Conservation (phyloP, 1,140 invertebrate species). For the Bombus soroeensis region DNA sequence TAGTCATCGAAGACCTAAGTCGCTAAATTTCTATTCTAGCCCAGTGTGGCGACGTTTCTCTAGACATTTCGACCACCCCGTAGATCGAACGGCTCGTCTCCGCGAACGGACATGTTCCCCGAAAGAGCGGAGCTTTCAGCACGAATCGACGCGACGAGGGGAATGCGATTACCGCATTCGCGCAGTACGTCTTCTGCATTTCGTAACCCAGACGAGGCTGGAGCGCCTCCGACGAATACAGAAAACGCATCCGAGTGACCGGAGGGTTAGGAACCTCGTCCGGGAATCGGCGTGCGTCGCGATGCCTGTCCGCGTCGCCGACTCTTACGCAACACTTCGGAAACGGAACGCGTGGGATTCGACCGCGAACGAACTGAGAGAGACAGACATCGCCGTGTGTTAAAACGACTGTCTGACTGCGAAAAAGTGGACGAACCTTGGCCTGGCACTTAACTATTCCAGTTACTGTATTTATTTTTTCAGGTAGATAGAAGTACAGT, state of each 20-base stretch:
- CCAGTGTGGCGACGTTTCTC: too few species aligned
- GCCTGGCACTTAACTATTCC: too few species aligned
- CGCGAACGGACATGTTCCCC: conserved; percentile 35
- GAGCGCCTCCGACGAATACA: conserved; percentile 65
- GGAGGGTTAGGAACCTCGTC: conserved; percentile 58
- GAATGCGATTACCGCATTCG: conserved; percentile 68
- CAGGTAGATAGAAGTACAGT: too few species aligned
- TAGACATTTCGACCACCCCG: conserved; percentile 6
- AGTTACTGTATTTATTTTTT: too few species aligned
- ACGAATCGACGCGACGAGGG: conserved; percentile 54
- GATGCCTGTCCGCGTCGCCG: conserved; percentile 7
- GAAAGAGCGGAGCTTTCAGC: conserved; percentile 51
- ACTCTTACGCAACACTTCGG: conserved; percentile 57
- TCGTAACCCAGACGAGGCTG: conserved; percentile 68
- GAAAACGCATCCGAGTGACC: conserved; percentile 58
- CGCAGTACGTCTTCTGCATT: conserved; percentile 57
- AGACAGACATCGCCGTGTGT: neutral
- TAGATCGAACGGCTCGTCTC: conserved; percentile 16
- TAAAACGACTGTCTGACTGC: neutral
- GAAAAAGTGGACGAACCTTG: too few species aligned
- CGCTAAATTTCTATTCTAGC: too few species aligned
- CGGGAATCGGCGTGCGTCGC: conserved; percentile 41
- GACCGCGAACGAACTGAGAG: neutral
- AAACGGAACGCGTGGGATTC: conserved; percentile 56
- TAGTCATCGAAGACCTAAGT: too few species aligned